Evolutionary conservation across 2,113 vertebrate species (phyloP), one percentile per base, ranked within the genome.

Genomic region (Vulpes lagopus): DNA sequence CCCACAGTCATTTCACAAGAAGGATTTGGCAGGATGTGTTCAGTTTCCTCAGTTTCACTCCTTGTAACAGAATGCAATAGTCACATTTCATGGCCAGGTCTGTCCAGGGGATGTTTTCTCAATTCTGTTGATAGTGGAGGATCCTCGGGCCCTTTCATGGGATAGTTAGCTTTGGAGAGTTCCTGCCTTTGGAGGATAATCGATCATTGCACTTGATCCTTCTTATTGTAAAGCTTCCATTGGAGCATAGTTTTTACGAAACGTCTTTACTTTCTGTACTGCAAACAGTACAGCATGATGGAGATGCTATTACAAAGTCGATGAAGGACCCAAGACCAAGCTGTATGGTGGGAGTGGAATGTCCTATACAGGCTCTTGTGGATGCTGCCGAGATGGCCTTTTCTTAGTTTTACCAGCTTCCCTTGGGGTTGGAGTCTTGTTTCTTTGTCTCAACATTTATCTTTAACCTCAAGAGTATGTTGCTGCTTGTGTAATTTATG

Each of bases 381-480:
- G 51, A 74, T 25, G 49, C 78, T 76, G 22, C 38, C 0, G 19
- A 80, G 25, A 32, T 0, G 3, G 14, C 9, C 11, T 81, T 84
- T 86, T 60, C 74, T 86, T 87, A 71, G 89, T 96, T 82, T 79
- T 55, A 38, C 59, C 82, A 27, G 35, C 84, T 80, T 95, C 35
- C 35, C 15, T 0, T 53, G 3, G 89, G 79, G 62, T 69, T 89
- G 82, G 17, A 27, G 84, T 84, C 60, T 80, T 89, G 43, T 49
- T 82, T 94, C 57, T 91, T 86, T 76, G 79, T 97, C 74, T 49
- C 67, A 93, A 5, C 14, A 16, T 97, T 96, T 91, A 71, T 76
- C 89, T 93, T 90, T 94, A 95, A 81, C 81, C 57, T 97, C 60
- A 92, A 60, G 89, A 94, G 73, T 90, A 65, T 74, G 25, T 90